Base-by-base conservation (phyloP, 2,113 vertebrate genomes). In the Datnioides undecimradiatus region DNA sequence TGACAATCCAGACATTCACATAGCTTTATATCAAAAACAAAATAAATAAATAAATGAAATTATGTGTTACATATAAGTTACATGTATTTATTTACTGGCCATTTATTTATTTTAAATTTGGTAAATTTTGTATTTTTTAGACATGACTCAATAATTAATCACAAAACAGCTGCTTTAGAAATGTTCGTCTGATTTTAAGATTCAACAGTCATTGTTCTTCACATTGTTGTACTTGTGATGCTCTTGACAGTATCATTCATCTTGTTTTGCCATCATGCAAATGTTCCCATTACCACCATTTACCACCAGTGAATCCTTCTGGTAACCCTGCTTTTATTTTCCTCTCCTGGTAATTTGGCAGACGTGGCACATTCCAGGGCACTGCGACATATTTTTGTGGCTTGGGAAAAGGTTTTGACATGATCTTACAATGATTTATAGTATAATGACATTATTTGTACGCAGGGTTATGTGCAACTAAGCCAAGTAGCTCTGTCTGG, bases 361-460 rank as follows among this genome's bases (percentile, higher is more conserved):
- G 17, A 59, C 63, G 33, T 64, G 65, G 27, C 49, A 40, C 41
- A 81, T 88, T 86, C 81, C 84, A 64, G 52, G 13, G 36, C 43
- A 60, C 51, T 58, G 12, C 29, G 2, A 40, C n/a, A 81, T 80
- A 27, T 27, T 54, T 58, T 7, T 76, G 55, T 76, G 71, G n/a
- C 36, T 68, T 83, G 76, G 80, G 55, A 83, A 76, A 36, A 25
- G 10, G 6, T 36, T 54, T 34, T 55, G 21, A 38, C 19, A 21
- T 38, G 2, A 63, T 36, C 36, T 48, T 48, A 2, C 27, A 11
- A 46, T 59, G 34, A 52, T 12, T 6, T 8, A 49, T n/a, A 65
- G n/a, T 51, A 21, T 3, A 13, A 58, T 31, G 14, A 29, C 31
- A 34, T 58, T 0, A 76, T 51, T 72, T 55, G 49, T 54, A 72